A percentile compares a stretch with the other conserved stretches of the same genome.
Conservation (phyloP, 2,113 vertebrate genomes). For the Grammomys dolichurus region DNA sequence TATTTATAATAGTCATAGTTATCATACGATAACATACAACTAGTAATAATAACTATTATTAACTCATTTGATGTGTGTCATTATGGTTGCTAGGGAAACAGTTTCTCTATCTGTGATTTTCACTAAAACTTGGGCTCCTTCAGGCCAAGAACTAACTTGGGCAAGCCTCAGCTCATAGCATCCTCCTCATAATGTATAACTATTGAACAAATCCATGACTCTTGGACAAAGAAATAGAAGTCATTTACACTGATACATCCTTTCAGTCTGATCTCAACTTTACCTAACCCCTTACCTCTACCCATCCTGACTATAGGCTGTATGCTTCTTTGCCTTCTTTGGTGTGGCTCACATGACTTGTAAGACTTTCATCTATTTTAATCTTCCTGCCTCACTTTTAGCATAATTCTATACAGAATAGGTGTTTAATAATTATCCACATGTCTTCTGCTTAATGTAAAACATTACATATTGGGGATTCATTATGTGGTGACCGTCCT, state of each 20-base stretch:
- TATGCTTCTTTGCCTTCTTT: conserved; percentile 28
- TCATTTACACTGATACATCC: neutral
- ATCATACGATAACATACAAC: too few relatives aligned
- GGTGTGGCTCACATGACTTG: neutral
- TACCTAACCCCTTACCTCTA: neutral
- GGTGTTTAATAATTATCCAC: conserved; percentile 26
- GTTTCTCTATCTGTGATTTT: neutral
- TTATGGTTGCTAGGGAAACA: neutral
- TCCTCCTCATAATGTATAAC: neutral
- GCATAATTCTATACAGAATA: neutral
- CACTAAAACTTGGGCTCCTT: neutral
- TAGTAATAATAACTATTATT: neutral
- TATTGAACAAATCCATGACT: neutral
- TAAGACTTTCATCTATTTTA: neutral
- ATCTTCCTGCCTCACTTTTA: neutral
- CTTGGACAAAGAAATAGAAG: neutral
- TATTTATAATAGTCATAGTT: too few relatives aligned
- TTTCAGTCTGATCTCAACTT: neutral
- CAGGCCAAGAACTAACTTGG: neutral
- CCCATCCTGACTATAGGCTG: neutral
- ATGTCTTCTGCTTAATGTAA: neutral
- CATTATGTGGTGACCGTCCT: neutral
- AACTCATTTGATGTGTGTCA: neutral
- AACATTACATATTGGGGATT: neutral
- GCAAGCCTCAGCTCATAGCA: neutral